These are phyloP conservation scores for Eupithecia tripunctaria DNA, from an alignment of 2,888 invertebrate genomes.

Conservation along the genomic window DNA sequence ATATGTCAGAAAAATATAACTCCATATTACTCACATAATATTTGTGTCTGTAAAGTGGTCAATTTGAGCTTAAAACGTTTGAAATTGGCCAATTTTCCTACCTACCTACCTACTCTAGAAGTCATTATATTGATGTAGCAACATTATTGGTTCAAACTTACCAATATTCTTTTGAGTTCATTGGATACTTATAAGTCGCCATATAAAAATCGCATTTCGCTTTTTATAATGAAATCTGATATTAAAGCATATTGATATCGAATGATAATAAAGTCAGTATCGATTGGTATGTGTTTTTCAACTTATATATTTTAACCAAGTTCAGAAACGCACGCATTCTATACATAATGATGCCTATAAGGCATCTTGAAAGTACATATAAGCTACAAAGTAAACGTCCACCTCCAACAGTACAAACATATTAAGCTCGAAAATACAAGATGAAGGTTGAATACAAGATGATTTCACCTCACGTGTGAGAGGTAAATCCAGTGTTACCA, in stretches of 20 bases:
- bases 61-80: background rate
- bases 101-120: background rate
- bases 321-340: background rate
- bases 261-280: background rate
- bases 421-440: background rate
- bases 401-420: background rate
- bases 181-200: background rate
- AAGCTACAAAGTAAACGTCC: background rate
- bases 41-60: background rate
- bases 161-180: background rate
- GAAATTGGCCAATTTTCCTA: background rate
- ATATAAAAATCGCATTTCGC: background rate
- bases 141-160: background rate
- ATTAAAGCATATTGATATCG: background rate
- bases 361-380: background rate
- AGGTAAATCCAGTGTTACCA: conserved; percentile 55
- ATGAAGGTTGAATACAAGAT: conserved; percentile 19
- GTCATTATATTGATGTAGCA: background rate
- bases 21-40: background rate
- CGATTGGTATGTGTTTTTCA: background rate
- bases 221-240: background rate
- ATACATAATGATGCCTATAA: no score
- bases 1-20: background rate
- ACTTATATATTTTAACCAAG: background rate
- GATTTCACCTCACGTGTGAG: conserved; percentile 36